Conservation (phyloP, 1,140 invertebrate species). For the Hypsibius dujardini region DNA sequence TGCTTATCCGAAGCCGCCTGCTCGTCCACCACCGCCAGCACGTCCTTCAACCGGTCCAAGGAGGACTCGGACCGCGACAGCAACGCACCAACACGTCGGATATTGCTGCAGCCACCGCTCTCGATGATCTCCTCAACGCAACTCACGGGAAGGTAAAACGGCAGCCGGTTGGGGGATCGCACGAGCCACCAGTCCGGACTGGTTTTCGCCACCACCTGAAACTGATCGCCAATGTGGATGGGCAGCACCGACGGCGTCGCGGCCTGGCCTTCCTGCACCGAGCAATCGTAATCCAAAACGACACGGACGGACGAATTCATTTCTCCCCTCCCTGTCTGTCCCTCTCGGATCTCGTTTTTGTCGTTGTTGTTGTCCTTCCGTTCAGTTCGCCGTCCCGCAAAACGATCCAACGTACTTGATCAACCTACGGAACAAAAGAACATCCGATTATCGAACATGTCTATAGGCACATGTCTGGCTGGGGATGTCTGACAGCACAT, state of each 20-base stretch:
- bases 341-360: no score
- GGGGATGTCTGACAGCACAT: no score
- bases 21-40: background rate
- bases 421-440: background rate
- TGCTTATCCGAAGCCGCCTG: background rate
- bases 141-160: background rate
- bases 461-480: no score
- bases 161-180: background rate
- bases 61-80: background rate
- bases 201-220: conserved; percentile 10
- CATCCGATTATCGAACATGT: no score
- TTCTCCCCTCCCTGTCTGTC: background rate
- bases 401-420: background rate
- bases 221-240: conserved; percentile 1
- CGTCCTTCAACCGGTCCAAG: conserved; percentile 8
- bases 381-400: no score
- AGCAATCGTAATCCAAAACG: conserved; percentile 10
- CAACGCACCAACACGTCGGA: background rate
- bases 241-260: no score
- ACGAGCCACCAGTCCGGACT: conserved; percentile 10
- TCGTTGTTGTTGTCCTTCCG: no score
- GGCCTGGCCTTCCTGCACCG: background rate
- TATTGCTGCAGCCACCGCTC: background rate
- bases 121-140: conserved; percentile 3
- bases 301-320: conserved; percentile 2